These are phyloP conservation scores for Aspidiotus destructor DNA, from an alignment of 2,888 invertebrate species.

Conservation along the genomic window DNA sequence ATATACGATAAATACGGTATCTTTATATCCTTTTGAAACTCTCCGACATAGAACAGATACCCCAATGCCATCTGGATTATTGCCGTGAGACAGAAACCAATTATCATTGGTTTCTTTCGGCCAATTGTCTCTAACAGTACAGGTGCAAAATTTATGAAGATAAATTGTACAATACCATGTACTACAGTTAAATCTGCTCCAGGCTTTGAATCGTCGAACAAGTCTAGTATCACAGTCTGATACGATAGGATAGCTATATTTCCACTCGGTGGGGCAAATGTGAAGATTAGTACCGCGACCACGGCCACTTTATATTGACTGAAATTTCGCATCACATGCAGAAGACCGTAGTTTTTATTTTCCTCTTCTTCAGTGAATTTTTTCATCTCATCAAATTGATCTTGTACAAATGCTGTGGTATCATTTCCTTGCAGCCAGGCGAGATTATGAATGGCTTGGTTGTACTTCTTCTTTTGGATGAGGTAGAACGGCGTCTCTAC, in stretches of 20 bases:
- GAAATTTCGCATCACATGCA: too few relatives aligned
- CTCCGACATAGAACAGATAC: not conserved
- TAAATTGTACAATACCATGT: too few relatives aligned
- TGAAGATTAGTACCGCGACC: too few relatives aligned
- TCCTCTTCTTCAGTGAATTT: constrained; percentile 6
- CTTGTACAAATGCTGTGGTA: constrained; percentile 7
- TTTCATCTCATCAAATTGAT: constrained; percentile 1
- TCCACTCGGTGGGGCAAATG: too few relatives aligned
- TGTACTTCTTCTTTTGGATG: not conserved
- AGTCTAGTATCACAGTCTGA: too few relatives aligned
- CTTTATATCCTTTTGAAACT: not conserved
- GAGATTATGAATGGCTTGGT: constrained; percentile 6
- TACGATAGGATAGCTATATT: too few relatives aligned
- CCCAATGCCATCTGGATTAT: not conserved
- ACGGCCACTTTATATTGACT: too few relatives aligned
- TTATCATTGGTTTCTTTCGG: constrained; percentile 33
- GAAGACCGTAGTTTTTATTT: not conserved
- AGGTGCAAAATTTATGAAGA: too few relatives aligned
- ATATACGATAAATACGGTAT: constrained; percentile 17
- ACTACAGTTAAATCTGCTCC: too few relatives aligned
- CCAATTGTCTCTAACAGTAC: constrained; percentile 36
- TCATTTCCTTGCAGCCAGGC: constrained; percentile 11
- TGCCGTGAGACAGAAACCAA: not conserved
- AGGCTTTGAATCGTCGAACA: too few relatives aligned
- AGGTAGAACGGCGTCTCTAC: constrained; percentile 10